phyloP scores from a whole-genome alignment of 2,113 vertebrate species.

The Platysternon megacephalum region DNA sequence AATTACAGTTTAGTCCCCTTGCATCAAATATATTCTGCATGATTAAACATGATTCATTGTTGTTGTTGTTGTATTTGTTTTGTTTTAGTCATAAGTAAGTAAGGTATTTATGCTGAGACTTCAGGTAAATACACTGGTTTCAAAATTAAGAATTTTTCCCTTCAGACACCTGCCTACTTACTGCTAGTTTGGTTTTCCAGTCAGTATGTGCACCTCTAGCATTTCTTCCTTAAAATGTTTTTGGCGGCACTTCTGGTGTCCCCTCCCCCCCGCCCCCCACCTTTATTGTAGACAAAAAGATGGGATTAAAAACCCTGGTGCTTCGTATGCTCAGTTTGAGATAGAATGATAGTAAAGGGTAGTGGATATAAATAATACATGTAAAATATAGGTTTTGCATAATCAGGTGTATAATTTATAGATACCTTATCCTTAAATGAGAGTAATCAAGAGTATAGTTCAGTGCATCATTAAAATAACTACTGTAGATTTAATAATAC shows the following conservation, averaged over 20 bases:
- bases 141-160: not conserved
- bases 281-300: not conserved
- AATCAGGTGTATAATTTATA: not conserved
- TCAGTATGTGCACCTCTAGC: not conserved
- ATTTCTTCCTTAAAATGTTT: not conserved
- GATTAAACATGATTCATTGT: not conserved
- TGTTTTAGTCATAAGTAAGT: not conserved
- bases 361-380: not conserved
- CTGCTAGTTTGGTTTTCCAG: not conserved
- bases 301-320: not conserved
- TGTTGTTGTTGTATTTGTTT: not conserved
- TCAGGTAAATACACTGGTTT: not conserved
- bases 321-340: not conserved
- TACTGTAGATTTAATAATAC: not conserved
- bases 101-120: not conserved
- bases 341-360: not conserved
- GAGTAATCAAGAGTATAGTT: not conserved
- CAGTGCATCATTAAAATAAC: not conserved
- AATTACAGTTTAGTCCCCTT: not conserved
- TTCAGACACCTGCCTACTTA: not conserved
- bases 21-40: not conserved
- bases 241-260: not conserved
- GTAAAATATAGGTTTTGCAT: not conserved
- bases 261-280: not conserved
- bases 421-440: not conserved